Base-by-base conservation (phyloP, 1,140 invertebrate genomes). In the Tetraneura akinire region DNA sequence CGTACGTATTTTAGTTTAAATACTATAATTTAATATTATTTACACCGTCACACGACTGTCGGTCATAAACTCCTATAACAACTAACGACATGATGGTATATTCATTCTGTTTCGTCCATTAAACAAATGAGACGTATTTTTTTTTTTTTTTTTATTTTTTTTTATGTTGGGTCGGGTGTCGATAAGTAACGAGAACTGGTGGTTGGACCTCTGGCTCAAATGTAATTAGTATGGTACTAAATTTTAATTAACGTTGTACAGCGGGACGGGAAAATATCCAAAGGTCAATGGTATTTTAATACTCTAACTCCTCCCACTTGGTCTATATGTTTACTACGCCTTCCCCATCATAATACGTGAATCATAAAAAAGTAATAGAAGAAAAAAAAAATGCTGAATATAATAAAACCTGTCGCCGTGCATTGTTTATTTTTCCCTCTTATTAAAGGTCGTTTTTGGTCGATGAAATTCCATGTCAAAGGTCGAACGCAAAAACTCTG, bases 221-320 rank as follows among this genome's bases (percentile, higher is more conserved):
- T 68, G 66, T 68, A 68, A 68, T 68, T 68, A 68, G 66, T 68
- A 47, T 68, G 66, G 66, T 68, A 26, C 66, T 68, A 68, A 68
- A 68, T 68, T 68, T 68, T 68, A 68, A 68, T 47, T 68, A 68
- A 68, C 45, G 66, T 47, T 68, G 66, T 13, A 1, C 37, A 9
- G 45, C 14, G 13, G 21, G 42, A 45, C 2, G 32, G 60, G 42
- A 8, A 68, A 1, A n/a, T 26, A 68, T 68, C 21, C 21, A 68
- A 68, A 68, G 66, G 66, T 68, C 66, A 68, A 68, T 68, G 66
- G 66, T n/a, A 37, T 47, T 68, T 68, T 68, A 68, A 68, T 68
- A 68, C 42, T 68, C 66, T 5, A 68, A 68, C 66, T 68, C 66
- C 66, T 68, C 66, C 66, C 21, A 68, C 42, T 68, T 16, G 66